Conservation (phyloP, 2,113 vertebrate species). For the Chloroceryle aenea region DNA sequence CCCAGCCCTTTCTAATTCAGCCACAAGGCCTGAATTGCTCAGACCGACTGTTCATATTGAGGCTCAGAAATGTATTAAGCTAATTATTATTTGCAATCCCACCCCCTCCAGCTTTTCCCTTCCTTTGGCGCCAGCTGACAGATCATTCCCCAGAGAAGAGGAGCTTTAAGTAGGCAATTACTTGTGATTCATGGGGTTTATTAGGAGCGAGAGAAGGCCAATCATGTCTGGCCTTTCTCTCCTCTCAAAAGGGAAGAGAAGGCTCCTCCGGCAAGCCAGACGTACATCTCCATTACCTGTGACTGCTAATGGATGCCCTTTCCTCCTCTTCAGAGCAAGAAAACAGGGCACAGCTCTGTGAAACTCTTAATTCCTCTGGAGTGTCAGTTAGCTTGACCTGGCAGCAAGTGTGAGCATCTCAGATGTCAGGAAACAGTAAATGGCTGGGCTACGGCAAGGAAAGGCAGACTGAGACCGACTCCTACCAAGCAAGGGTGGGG, state of each 20-base stretch:
- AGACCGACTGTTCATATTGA: not conserved
- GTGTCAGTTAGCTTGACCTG: not conserved
- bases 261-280: not conserved
- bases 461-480: not conserved
- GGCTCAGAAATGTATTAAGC: conserved; percentile 38
- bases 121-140: not conserved
- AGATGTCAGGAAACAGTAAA: not conserved
- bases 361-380: conserved; percentile 12
- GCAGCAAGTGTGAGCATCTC: not conserved
- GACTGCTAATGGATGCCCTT: conserved; percentile 32
- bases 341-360: not conserved
- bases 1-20: not conserved
- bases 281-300: conserved; percentile 24
- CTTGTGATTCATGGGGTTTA: conserved; percentile 52
- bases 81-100: conserved; percentile 57
- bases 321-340: not conserved
- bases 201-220: conserved; percentile 34
- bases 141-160: conserved; percentile 48
- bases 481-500: not conserved
- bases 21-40: not conserved
- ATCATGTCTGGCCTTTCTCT: conserved; percentile 15
- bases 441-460: not conserved
- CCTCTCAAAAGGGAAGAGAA: conserved; percentile 13
- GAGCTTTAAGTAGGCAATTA: conserved; percentile 65
- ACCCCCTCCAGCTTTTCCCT: not conserved